Base-by-base conservation (phyloP, 2,888 invertebrate species). In the Agrochola circellaris region DNA sequence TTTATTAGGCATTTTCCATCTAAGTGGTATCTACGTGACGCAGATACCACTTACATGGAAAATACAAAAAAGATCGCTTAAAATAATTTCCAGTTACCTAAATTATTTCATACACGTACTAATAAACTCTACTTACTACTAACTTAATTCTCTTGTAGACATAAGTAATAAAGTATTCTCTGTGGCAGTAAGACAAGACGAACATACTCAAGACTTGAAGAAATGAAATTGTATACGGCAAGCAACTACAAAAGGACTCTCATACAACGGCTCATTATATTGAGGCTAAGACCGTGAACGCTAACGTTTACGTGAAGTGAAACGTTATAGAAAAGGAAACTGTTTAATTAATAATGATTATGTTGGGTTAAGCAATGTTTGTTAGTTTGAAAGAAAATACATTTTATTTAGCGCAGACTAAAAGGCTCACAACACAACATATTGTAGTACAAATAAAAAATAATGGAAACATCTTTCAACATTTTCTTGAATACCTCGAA, bases 201-300 rank as follows among this genome's bases (percentile, higher is more conserved):
- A 77, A 62, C 60, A 34, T 15, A 48, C 75, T 62, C n/a, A 26
- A 68, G 26, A 62, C 15, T 23, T 66, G 34, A 2, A 58, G 42
- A 64, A 54, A 64, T 79, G 87, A 74, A 84, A 88, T 73, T 26
- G 58, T 78, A 87, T 76, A 81, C 86, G 67, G 34, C 58, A 54
- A n/a, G 45, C 5, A 58, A 73, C n/a, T 65, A 86, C 88, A 88
- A 88, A 82, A 82, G 81, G 77, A 68, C 58, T 69, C 42, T 11
- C 69, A 72, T 62, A 75, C 82, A 82, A 85, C 80, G 68, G 69
- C 80, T 86, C 73, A 90, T 90, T 90, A 90, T 90, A 82, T 80
- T 75, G 61, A 80, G 67, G 87, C 85, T 83, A 20, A 75, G 84
- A 89, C 90, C 90, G 90, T 90, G 86, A 90, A 87, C 15, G 20